phyloP scores from a whole-genome alignment of 2,888 invertebrate species.

The Eilema sororculum region DNA sequence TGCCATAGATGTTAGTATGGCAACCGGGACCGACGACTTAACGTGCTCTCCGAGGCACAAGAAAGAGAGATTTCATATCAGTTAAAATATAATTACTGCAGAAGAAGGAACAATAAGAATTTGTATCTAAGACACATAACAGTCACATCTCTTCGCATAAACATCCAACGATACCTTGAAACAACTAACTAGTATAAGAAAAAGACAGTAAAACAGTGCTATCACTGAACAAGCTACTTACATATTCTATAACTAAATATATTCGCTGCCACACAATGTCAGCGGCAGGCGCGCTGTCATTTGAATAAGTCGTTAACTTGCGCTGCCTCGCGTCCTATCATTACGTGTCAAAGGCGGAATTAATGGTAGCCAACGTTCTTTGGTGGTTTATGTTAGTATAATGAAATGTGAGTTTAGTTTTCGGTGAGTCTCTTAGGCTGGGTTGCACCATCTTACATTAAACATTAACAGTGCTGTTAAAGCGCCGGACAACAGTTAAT shows the following conservation, averaged over 20 bases:
- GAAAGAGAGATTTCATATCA: no score
- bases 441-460: no score
- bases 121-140: no score
- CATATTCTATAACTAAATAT: slow-evolving; percentile 13
- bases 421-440: no score
- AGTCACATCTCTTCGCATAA: background rate
- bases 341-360: slow-evolving; percentile 53
- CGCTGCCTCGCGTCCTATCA: slow-evolving; percentile 46
- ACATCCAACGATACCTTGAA: background rate
- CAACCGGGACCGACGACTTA: no score
- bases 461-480: no score
- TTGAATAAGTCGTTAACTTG: slow-evolving; percentile 55
- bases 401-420: slow-evolving; percentile 2
- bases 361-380: slow-evolving; percentile 40
- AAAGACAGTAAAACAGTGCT: background rate
- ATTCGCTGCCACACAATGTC: slow-evolving; percentile 16
- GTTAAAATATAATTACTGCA: no score
- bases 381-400: slow-evolving; percentile 1
- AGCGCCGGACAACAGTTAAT: no score
- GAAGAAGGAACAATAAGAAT: no score
- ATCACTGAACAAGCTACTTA: slow-evolving; percentile 1
- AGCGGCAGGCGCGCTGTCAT: slow-evolving; percentile 27
- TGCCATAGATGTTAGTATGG: no score
- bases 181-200: background rate
- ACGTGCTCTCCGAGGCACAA: no score